These are phyloP conservation scores for Pangasianodon hypophthalmus DNA, from an alignment of 2,113 vertebrate species.

Conservation along the genomic window DNA sequence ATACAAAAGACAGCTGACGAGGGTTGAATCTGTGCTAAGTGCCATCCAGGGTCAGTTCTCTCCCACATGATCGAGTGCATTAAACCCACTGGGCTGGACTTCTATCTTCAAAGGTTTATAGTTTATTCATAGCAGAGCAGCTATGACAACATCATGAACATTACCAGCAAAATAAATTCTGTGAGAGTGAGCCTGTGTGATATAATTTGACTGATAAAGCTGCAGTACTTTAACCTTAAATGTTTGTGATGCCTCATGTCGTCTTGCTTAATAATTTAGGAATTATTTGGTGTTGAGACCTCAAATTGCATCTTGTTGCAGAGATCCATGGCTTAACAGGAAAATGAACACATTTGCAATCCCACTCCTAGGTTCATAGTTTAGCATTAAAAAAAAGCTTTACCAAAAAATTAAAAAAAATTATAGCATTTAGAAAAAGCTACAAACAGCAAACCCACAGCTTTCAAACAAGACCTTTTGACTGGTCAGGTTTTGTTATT, in stretches of 20 bases:
- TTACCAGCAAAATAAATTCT: slow-evolving; percentile 3
- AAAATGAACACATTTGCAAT: slow-evolving; percentile 2
- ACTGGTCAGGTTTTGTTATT: neutral
- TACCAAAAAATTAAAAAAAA: too few relatives aligned
- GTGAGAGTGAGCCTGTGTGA: neutral
- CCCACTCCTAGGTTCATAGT: neutral
- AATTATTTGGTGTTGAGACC: neutral
- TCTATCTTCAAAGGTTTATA: neutral
- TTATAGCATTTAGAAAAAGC: neutral
- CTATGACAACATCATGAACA: neutral
- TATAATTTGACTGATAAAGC: neutral
- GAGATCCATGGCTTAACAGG: neutral
- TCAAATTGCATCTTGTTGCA: neutral
- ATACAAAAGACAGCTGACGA: neutral
- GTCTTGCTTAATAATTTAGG: neutral
- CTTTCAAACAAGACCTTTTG: neutral
- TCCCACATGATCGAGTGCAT: neutral
- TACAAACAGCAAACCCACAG: neutral
- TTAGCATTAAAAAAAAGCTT: too few relatives aligned
- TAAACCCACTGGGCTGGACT: neutral
- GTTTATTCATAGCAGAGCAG: neutral
- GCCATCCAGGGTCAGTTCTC: neutral
- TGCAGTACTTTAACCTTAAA: neutral
- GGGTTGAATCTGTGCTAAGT: neutral
- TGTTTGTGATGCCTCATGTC: neutral